Percentiles rank a stretch among this genome's conserved stretches.
These are phyloP conservation scores for Bombus sylvicola DNA, from an alignment of 1,140 invertebrate species.

Conservation along the genomic window DNA sequence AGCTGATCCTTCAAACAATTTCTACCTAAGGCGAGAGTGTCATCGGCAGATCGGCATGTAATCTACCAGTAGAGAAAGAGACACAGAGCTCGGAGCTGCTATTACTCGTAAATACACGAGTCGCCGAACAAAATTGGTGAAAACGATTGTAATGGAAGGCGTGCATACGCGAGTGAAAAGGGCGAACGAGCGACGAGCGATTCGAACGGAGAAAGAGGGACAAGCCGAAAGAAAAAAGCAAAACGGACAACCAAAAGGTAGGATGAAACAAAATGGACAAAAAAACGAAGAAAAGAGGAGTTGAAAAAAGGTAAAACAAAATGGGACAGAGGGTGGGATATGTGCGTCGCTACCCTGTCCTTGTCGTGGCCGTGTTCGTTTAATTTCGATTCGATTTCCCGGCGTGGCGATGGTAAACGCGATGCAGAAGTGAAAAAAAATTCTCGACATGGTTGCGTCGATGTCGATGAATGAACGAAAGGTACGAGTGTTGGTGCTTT, in stretches of 20 bases:
- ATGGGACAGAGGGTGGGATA: no score
- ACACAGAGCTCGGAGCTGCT: constrained; percentile 3
- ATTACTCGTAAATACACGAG: constrained; percentile 44
- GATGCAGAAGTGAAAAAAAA: constrained; percentile 35
- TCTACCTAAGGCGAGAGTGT: neutral
- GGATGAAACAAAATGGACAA: neutral
- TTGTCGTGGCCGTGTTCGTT: constrained; percentile 39
- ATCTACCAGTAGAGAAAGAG: neutral
- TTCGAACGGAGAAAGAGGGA: neutral
- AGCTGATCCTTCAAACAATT: neutral
- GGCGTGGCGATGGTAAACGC: constrained; percentile 24
- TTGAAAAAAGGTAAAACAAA: neutral
- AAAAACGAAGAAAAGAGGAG: neutral
- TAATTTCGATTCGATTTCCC: constrained; percentile 60
- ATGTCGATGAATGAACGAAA: constrained; percentile 43
- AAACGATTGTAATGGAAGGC: constrained; percentile 63
- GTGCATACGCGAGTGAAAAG: neutral
- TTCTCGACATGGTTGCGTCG: constrained; percentile 12
- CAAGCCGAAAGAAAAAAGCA: neutral
- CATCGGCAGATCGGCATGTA: constrained; percentile 6
- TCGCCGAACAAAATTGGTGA: constrained; percentile 54
- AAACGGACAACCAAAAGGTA: neutral
- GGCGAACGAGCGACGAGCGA: neutral
- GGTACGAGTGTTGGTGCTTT: constrained; percentile 37
- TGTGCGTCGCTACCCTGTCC: neutral